These are phyloP conservation scores for Crossaster papposus DNA, from an alignment of 53 echinoderm and acorn worm genomes.

Conservation along the genomic window DNA sequence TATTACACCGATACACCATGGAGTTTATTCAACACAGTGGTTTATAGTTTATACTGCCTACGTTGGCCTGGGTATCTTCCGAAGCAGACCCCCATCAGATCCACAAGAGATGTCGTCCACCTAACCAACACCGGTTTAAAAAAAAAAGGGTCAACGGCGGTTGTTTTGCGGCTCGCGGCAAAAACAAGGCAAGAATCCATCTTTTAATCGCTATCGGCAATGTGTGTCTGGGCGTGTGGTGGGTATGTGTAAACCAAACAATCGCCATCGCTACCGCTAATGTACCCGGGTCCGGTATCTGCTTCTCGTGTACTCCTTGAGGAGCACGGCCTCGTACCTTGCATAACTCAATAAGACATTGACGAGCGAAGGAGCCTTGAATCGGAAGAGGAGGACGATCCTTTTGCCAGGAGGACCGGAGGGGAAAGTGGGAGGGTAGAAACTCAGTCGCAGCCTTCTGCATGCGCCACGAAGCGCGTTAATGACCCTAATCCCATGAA, in stretches of 20 bases:
- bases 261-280: neutral
- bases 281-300: neutral
- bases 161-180: neutral
- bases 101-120: neutral
- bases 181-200: neutral
- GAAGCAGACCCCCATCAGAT: too few species aligned
- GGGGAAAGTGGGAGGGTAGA: too few species aligned
- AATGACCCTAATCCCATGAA: slow-evolving; percentile 36
- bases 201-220: neutral
- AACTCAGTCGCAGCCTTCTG: neutral
- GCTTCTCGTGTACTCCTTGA: neutral
- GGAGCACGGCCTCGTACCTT: slow-evolving; percentile 14
- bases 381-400: neutral
- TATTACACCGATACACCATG: too few species aligned
- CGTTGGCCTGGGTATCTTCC: neutral
- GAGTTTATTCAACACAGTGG: too few species aligned
- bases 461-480: slow-evolving; percentile 12
- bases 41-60: neutral
- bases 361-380: neutral
- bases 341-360: neutral
- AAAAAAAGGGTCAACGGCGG: neutral
- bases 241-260: neutral
- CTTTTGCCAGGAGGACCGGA: neutral
- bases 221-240: too few species aligned
- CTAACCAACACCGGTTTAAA: neutral